Evolutionary conservation across 2,888 invertebrate species (phyloP).

Genomic region (Tridacna crocea): DNA sequence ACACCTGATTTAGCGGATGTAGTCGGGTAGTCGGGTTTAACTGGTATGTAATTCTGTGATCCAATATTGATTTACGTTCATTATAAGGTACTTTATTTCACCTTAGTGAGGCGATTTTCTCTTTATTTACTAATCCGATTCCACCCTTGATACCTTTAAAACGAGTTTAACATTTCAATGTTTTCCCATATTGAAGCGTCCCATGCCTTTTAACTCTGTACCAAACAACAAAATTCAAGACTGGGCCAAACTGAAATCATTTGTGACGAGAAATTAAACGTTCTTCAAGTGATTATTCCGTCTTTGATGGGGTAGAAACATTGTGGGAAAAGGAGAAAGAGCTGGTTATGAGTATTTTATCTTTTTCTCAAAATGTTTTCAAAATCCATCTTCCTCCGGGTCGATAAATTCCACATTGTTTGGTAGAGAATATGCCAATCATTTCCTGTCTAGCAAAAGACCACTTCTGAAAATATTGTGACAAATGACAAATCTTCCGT

Average conservation of each 20-base stretch:
- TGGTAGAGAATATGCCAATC: too few species aligned
- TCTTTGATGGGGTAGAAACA: too few species aligned
- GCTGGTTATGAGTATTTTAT: neutral
- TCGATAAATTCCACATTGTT: neutral
- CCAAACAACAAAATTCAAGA: too few species aligned
- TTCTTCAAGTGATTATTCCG: too few species aligned
- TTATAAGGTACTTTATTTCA: conserved; percentile 21
- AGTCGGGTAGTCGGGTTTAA: conserved; percentile 19
- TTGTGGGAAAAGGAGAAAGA: neutral
- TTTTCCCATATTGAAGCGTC: neutral
- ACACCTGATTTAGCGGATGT: conserved; percentile 11
- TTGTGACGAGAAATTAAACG: too few species aligned
- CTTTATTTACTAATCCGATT: conserved; percentile 24
- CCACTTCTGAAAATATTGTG: too few species aligned
- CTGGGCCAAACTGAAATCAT: too few species aligned
- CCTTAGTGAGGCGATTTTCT: conserved; percentile 17
- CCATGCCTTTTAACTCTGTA: neutral
- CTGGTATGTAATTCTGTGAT: conserved; percentile 16
- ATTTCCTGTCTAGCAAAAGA: too few species aligned
- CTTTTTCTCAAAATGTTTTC: neutral
- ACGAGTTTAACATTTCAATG: neutral
- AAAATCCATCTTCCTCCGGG: neutral
- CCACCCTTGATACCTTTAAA: neutral
- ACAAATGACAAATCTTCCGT: too few species aligned
- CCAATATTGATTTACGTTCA: conserved; percentile 26